Evolutionary conservation across 2,113 vertebrate species (phyloP).

Genomic region (Petrocephalus zakoni): DNA sequence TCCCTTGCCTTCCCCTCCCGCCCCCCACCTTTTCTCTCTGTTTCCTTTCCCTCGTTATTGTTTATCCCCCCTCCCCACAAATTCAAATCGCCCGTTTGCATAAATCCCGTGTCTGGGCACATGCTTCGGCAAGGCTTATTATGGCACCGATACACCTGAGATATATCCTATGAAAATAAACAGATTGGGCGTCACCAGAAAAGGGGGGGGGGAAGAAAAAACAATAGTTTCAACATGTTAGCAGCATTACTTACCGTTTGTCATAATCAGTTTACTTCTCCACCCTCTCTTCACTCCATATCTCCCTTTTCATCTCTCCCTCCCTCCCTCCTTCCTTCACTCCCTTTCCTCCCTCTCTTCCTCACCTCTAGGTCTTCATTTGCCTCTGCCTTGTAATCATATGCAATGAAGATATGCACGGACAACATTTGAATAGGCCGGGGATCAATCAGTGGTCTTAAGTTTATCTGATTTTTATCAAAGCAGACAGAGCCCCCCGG

Average conservation of each 20-base stretch:
- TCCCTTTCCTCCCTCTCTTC: constrained; percentile 44
- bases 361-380: constrained; percentile 64
- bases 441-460: constrained; percentile 80
- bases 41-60: neutral
- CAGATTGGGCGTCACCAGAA: neutral
- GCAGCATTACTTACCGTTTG: neutral
- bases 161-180: neutral
- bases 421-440: constrained; percentile 76
- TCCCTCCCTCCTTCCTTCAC: constrained; percentile 14
- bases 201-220: neutral
- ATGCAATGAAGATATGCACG: constrained; percentile 85
- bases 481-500: constrained; percentile 89
- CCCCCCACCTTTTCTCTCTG: neutral
- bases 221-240: neutral
- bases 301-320: constrained; percentile 37
- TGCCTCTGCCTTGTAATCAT: constrained; percentile 72
- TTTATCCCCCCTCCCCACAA: neutral
- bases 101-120: neutral
- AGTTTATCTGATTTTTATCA: constrained; percentile 99
- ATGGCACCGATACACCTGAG: neutral
- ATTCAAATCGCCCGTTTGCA: neutral
- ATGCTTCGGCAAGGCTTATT: neutral
- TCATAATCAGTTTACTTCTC: neutral
- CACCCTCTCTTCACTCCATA: neutral
- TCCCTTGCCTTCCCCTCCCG: neutral